phyloP scores from a whole-genome alignment of 2,113 vertebrate genomes.

The Pachycephala philippinensis region DNA sequence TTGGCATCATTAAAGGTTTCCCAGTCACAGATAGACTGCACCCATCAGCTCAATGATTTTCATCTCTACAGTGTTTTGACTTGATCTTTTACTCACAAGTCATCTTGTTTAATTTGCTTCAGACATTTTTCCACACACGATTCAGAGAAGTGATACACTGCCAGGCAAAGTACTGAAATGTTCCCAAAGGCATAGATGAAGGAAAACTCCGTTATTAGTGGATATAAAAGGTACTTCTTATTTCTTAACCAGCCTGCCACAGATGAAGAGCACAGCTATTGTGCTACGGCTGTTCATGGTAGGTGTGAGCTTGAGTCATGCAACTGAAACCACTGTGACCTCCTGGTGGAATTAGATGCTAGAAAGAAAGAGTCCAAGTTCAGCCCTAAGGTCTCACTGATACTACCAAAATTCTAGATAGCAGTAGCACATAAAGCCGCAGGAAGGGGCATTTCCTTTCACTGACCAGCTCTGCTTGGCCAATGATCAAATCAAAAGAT shows the following conservation, averaged over 20 bases:
- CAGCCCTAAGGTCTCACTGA: neutral
- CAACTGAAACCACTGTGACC: neutral
- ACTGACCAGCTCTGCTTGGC: neutral
- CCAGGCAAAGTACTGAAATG: constrained; percentile 38
- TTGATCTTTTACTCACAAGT: constrained; percentile 36
- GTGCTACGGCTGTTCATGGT: rapidly evolving
- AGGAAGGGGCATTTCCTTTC: neutral
- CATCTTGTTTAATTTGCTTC: constrained; percentile 26
- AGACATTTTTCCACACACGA: neutral
- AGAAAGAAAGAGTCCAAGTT: neutral
- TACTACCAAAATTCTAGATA: neutral
- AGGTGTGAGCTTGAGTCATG: neutral
- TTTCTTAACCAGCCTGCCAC: neutral
- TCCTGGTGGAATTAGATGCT: neutral
- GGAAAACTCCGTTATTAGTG: constrained; percentile 21
- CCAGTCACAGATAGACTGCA: neutral
- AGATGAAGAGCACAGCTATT: neutral
- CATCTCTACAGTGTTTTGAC: constrained; percentile 18
- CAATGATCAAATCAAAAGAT: neutral
- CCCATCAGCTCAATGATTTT: neutral
- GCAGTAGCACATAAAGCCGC: neutral
- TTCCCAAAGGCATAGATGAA: constrained; percentile 37
- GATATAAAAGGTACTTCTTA: constrained; percentile 4
- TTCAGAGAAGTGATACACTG: neutral
- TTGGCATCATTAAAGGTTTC: neutral